A percentile compares a stretch with the other conserved stretches of the same genome.
Evolutionary conservation across 64 coral and sea anemone species (phyloP).

Genomic region (Montipora cactus): DNA sequence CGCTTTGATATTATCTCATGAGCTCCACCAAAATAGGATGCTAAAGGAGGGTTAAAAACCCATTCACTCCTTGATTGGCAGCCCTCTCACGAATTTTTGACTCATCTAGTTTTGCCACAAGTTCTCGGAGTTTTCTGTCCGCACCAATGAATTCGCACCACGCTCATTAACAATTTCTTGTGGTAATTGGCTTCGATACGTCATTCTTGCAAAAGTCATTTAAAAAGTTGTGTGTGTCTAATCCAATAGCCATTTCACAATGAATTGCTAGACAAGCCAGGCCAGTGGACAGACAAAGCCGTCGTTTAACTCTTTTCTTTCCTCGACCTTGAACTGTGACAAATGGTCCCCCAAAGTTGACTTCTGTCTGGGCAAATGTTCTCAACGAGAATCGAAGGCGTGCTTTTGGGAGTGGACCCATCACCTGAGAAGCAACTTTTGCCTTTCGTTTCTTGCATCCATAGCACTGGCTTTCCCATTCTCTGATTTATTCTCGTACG

Average conservation of each 20-base stretch:
- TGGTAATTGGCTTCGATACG: background rate
- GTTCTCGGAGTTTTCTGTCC: constrained; percentile 37
- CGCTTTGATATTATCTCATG: constrained; percentile 64
- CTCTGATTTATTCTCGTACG: constrained; percentile 66
- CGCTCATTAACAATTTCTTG: constrained; percentile 35
- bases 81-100: constrained; percentile 4
- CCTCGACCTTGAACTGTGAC: constrained; percentile 48
- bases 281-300: constrained; percentile 57
- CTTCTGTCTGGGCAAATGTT: constrained; percentile 38
- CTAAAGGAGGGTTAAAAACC: constrained; percentile 46
- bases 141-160: constrained; percentile 56
- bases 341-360: constrained; percentile 47
- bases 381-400: constrained; percentile 35
- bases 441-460: constrained; percentile 35
- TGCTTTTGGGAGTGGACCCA: constrained; percentile 65
- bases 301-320: background rate
- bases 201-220: constrained; percentile 32
- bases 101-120: constrained; percentile 21
- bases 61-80: constrained; percentile 44
- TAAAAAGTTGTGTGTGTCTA: constrained; percentile 66
- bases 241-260: constrained; percentile 23
- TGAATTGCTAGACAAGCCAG: constrained; percentile 13
- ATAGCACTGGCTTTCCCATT: constrained; percentile 68
- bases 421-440: constrained; percentile 62
- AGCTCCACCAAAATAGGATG: constrained; percentile 56